phyloP scores from a whole-genome alignment of 2,797 vertebrate genomes.

The Acrossocheilus fasciatus region DNA sequence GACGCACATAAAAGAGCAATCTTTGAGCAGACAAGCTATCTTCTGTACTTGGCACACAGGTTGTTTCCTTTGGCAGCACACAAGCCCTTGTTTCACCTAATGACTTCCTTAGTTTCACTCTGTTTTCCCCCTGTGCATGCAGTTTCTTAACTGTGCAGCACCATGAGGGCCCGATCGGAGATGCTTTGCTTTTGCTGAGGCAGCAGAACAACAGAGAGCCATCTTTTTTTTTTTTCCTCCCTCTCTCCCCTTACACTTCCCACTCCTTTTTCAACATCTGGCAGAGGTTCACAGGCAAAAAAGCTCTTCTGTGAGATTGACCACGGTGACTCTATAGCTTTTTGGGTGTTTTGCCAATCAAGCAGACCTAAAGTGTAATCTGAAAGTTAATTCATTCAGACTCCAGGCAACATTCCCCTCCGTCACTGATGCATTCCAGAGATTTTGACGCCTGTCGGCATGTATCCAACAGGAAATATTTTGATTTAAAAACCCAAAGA shows the following conservation, averaged over 20 bases:
- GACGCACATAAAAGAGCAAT: background rate
- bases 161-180: conserved; percentile 55
- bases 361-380: background rate
- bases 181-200: conserved; percentile 68
- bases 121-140: conserved; percentile 63
- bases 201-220: conserved; percentile 55
- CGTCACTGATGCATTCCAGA: conserved; percentile 45
- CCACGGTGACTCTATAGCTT: background rate
- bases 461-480: conserved; percentile 58
- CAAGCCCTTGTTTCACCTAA: conserved; percentile 65
- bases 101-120: conserved; percentile 64
- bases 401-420: conserved; percentile 11
- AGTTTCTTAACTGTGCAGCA: conserved; percentile 60
- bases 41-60: conserved; percentile 35
- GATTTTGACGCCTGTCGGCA: conserved; percentile 27
- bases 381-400: conserved; percentile 29
- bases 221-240: background rate
- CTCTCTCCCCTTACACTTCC: background rate
- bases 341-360: conserved; percentile 1
- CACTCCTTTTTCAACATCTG: conserved; percentile 34
- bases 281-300: background rate
- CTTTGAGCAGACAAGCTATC: conserved; percentile 20
- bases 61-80: conserved; percentile 47
- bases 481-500: conserved; percentile 1
- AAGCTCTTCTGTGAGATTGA: background rate